phyloP scores from a whole-genome alignment of 2,113 vertebrate species.

The Oryzias celebensis region DNA sequence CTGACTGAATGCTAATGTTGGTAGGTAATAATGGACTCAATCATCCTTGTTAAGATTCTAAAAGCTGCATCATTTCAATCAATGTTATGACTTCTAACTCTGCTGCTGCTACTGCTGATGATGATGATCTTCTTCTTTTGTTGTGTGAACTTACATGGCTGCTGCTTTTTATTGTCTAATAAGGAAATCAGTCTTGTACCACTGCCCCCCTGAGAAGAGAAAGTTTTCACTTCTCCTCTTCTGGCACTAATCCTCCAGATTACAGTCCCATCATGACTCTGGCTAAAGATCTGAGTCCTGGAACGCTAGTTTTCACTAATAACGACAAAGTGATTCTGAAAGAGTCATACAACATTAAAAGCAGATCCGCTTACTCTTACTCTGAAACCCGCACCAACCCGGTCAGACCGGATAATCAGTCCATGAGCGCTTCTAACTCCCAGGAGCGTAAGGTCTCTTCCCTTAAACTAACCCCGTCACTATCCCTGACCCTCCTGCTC shows the following conservation, averaged over 20 bases:
- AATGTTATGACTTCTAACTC: constrained; percentile 12
- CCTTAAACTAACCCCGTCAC: constrained; percentile 83
- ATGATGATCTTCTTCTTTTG: constrained; percentile 30
- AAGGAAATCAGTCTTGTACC: constrained; percentile 81
- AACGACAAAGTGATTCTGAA: constrained; percentile 65
- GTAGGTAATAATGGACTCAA: not conserved
- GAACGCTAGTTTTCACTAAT: constrained; percentile 56
- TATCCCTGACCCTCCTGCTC: constrained; percentile 72
- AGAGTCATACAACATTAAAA: constrained; percentile 77
- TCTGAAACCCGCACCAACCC: constrained; percentile 60
- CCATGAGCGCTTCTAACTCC: constrained; percentile 65
- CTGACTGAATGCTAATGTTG: not conserved
- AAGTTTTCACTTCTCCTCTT: constrained; percentile 77
- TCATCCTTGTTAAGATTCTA: not conserved
- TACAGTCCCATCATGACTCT: constrained; percentile 57
- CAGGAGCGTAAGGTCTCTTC: constrained; percentile 85
- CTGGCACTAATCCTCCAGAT: constrained; percentile 68
- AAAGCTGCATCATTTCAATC: constrained; percentile 4
- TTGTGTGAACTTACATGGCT: constrained; percentile 77
- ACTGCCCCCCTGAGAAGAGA: constrained; percentile 84
- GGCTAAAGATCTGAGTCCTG: constrained; percentile 47
- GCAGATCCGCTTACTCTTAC: constrained; percentile 80
- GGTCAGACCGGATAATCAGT: constrained; percentile 33
- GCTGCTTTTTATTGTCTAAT: constrained; percentile 77
- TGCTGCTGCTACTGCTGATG: constrained; percentile 7